These are phyloP conservation scores for Bovichtus diacanthus DNA, from an alignment of 2,797 vertebrate species.

Conservation along the genomic window DNA sequence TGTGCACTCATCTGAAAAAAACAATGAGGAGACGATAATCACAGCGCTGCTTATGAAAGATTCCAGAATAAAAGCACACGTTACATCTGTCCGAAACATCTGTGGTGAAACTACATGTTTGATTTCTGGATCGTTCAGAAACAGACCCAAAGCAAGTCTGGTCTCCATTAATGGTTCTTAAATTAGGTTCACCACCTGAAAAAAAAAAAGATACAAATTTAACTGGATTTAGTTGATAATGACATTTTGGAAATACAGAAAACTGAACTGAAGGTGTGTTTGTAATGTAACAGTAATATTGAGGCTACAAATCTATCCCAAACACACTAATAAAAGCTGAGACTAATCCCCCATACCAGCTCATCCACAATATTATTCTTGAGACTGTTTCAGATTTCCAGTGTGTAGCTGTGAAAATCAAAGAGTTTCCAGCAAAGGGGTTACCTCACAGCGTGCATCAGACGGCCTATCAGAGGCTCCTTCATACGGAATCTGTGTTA, in stretches of 20 bases:
- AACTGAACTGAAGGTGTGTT: not conserved
- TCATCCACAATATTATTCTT: constrained; percentile 6
- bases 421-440: not conserved
- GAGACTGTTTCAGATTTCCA: not conserved
- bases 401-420: not conserved
- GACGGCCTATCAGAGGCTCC: not conserved
- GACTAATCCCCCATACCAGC: constrained; percentile 6
- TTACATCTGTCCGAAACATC: constrained; percentile 47
- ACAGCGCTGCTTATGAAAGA: constrained; percentile 31
- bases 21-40: constrained; percentile 35
- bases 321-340: not conserved
- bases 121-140: constrained; percentile 45
- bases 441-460: not conserved
- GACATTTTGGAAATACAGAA: not conserved
- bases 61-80: constrained; percentile 40
- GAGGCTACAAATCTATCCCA: not conserved
- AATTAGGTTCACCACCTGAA: not conserved
- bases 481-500: not conserved
- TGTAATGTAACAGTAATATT: not conserved
- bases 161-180: constrained; percentile 2
- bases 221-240: not conserved
- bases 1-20: constrained; percentile 60
- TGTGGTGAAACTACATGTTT: constrained; percentile 15
- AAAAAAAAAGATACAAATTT: not conserved
- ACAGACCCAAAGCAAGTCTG: constrained; percentile 20